Base-by-base conservation (phyloP, 2,113 vertebrate species). In the Pseudorasbora parva region DNA sequence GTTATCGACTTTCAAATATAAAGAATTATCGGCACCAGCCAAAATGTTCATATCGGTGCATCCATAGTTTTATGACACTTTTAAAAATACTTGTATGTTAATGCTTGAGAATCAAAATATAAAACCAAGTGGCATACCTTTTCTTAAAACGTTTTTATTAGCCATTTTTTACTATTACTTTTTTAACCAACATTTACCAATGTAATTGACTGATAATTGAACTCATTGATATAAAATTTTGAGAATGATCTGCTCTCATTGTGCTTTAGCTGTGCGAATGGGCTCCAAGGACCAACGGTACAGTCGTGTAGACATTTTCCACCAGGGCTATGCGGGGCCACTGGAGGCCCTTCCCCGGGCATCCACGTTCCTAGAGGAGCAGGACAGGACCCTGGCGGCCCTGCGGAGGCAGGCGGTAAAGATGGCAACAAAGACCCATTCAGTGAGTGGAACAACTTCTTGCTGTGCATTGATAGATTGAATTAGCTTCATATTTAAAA, bases 291-390 rank as follows among this genome's bases (percentile, higher is more conserved):
- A 93, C 88, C 91, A 92, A 72, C 89, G 92, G 69, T 90, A 92
- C 90, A 92, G 93, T 91, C 93, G 96, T n/a, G 92, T 92, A 17
- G 95, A 95, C 92, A 94, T 95, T 87, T 92, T 95, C 88, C 94
- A 95, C 0, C 92, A 94, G 88, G 93, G 93, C 88, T 93, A 97
- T 78, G 94, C 92, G 10, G 88, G 92, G 37, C 92, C 75, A 84
- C 93, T 93, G 73, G 93, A 86, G 45, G 91, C 91, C 54, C 89
- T 90, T 41, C 84, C 62, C 89, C 84, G 91, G 87, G 91, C 92
- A 47, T 83, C 90, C 75, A 93, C 91, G 81, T 92, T 92, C 30
- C 90, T 94, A 92, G 93, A 94, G 87, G 94, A 96, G 88, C 88
- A 92, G 91, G 93, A 94, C 84, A 95, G 94, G 89, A 93, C 87